Evolutionary conservation across 2,797 vertebrate species (phyloP).

Genomic region (Sphenodon punctatus): DNA sequence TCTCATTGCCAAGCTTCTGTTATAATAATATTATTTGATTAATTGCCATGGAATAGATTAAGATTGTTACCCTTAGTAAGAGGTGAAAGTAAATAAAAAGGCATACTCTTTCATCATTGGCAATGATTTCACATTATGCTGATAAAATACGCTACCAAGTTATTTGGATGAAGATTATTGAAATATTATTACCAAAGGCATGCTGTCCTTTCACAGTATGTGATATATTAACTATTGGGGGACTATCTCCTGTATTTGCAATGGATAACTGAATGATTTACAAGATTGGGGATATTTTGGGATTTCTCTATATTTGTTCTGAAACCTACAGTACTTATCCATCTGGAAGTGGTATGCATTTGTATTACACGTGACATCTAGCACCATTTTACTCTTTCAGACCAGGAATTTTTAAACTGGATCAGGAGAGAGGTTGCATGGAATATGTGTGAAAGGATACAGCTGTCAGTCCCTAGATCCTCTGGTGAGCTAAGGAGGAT

Average conservation of each 20-base stretch:
- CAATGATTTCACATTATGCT: conserved; percentile 23
- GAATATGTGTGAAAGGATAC: too few relatives aligned
- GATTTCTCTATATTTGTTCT: too few relatives aligned
- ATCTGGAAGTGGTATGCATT: neutral
- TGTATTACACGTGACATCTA: conserved; percentile 11
- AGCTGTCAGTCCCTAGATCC: too few relatives aligned
- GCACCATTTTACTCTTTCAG: too few relatives aligned
- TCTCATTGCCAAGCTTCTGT: conserved; percentile 34
- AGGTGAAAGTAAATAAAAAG: conserved; percentile 36
- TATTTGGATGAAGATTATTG: conserved; percentile 30
- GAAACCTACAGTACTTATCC: too few relatives aligned
- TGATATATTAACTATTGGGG: conserved; percentile 7
- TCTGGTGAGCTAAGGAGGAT: too few relatives aligned
- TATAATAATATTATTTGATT: conserved; percentile 37
- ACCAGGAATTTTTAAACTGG: neutral
- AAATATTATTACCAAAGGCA: conserved; percentile 13
- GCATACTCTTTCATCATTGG: conserved; percentile 2
- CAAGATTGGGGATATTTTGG: too few relatives aligned
- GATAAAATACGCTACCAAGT: conserved; percentile 14
- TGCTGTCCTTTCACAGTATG: conserved; percentile 6
- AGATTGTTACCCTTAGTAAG: neutral
- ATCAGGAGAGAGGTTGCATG: neutral
- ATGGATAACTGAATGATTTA: neutral
- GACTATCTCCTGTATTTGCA: neutral
- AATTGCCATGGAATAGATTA: conserved; percentile 16